Conservation (phyloP, 2,113 vertebrate species). For the Notarius quadriscutis region DNA sequence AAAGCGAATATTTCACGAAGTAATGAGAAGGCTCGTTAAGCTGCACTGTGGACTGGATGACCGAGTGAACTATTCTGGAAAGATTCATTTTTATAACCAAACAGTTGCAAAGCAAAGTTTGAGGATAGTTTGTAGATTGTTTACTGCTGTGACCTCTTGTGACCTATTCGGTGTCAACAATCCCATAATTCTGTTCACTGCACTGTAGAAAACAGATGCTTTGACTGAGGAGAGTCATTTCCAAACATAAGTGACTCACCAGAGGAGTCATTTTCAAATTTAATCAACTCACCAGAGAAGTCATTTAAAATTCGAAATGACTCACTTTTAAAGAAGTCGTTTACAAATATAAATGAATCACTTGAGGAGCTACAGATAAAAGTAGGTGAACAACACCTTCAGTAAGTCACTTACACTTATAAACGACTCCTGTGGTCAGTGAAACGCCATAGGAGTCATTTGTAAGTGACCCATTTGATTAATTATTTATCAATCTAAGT, state of each 20-base stretch:
- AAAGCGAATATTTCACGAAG: background rate
- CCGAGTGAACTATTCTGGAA: background rate
- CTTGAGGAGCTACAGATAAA: background rate
- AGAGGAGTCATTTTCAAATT: background rate
- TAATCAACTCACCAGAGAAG: background rate
- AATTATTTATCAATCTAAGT: background rate
- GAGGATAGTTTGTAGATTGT: background rate
- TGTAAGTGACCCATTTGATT: background rate
- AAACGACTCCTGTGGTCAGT: background rate
- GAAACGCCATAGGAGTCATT: background rate
- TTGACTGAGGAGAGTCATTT: background rate
- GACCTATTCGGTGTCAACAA: background rate
- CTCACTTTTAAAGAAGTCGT: background rate
- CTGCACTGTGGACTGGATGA: background rate
- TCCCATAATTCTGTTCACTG: background rate
- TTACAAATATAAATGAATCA: background rate
- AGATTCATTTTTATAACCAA: background rate
- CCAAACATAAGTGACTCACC: background rate
- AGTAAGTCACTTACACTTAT: background rate
- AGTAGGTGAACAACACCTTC: background rate
- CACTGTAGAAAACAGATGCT: background rate
- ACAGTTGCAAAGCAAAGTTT: background rate
- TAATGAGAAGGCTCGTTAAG: background rate
- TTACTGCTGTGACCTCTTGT: background rate
- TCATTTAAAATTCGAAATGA: background rate